Base-by-base conservation (phyloP, 2,797 vertebrate species). In the Cirrhinus mrigala region DNA sequence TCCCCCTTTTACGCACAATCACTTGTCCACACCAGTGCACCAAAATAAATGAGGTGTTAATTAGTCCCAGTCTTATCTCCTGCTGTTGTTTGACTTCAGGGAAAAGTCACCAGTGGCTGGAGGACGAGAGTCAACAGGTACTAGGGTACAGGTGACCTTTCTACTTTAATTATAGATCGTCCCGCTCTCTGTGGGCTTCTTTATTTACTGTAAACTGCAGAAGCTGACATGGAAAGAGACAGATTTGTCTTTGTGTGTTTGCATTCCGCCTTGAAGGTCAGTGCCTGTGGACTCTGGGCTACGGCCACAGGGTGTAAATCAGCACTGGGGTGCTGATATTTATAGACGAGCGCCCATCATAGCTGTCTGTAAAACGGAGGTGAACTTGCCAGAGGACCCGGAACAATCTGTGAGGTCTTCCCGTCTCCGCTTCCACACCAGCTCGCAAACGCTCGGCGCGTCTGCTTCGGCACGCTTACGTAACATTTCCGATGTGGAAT, bases 341-440 rank as follows among this genome's bases (percentile, higher is more conserved):
- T 92, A 90, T 93, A 94, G 87, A 22, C 82, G 69, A 37, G 88
- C 82, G 81, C 82, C 90, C 90, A 92, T 92, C 92, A 90, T 85
- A 90, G 88, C 90, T 90, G 90, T 92, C 89, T 88, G 50, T 76
- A 86, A 90, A 90, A 92, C n/a, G 86, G 88, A 86, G 74, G 84
- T 85, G 83, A 86, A 84, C 86, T 86, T 89, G 87, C 54, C 68
- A 75, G 83, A 86, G 87, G 74, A 89, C 76, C 84, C 79, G 56
- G 80, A 88, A 85, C 83, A 64, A 46, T 88, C 77, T 14, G 16
- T 40, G 24, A 18, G 40, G 27, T 81, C 79, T 81, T 87, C 71
- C 80, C 11, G 10, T 85, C 73, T 62, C 77, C 6, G n/a, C 40
- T 33, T 84, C 7, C 40, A 20, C 40, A 37, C 33, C 48, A 44